Evolutionary conservation across 2,888 invertebrate species (phyloP).

Genomic region (Andrena dorsata): DNA sequence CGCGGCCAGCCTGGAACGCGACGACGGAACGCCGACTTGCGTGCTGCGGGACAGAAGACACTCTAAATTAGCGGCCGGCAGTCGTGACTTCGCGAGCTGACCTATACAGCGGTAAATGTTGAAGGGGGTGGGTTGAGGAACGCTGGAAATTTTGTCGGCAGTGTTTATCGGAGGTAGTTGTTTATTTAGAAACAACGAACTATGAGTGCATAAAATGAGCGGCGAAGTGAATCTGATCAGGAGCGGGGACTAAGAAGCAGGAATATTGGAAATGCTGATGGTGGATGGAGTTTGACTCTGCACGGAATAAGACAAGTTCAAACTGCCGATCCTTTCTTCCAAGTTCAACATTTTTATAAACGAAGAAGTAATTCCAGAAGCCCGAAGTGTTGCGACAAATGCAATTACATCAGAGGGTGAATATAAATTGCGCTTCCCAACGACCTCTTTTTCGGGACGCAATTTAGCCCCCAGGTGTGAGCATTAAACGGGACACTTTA

Average conservation of each 20-base stretch:
- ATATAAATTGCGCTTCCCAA: neutral
- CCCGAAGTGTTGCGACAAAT: too few relatives aligned
- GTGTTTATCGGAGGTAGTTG: neutral
- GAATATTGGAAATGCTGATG: neutral
- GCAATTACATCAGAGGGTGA: neutral
- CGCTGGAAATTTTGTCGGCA: neutral
- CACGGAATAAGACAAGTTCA: too few relatives aligned
- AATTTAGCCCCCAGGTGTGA: neutral
- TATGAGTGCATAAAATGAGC: too few relatives aligned
- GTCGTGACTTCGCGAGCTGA: conserved; percentile 43
- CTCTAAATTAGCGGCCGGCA: conserved; percentile 59
- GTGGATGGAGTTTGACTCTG: too few relatives aligned
- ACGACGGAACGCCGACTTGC: conserved; percentile 51
- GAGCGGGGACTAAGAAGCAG: conserved; percentile 9
- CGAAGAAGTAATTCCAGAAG: too few relatives aligned
- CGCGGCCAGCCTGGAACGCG: conserved; percentile 38
- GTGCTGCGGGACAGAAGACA: conserved; percentile 55
- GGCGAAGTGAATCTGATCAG: neutral
- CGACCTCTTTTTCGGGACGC: neutral
- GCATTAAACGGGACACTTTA: conserved; percentile 25
- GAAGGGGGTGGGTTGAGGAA: neutral
- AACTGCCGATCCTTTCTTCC: too few relatives aligned
- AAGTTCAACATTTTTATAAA: too few relatives aligned
- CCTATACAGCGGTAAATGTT: conserved; percentile 46
- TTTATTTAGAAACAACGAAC: too few relatives aligned